Conservation (phyloP, 2,888 invertebrate species). For the Lepidonotus clava region DNA sequence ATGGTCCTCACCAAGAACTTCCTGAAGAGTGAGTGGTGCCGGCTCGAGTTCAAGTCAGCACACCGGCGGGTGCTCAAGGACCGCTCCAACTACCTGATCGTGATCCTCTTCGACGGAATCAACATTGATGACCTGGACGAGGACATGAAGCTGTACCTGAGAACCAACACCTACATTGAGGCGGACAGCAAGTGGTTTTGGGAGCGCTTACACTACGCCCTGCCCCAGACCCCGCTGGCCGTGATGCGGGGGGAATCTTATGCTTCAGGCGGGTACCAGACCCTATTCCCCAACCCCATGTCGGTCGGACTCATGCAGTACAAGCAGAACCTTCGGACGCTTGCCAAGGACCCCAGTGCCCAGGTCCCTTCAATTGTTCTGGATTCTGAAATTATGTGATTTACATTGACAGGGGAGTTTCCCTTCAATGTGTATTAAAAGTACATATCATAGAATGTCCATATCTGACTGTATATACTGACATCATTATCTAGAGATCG, state of each 20-base stretch:
- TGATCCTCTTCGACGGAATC: constrained; percentile 23
- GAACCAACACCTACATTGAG: constrained; percentile 44
- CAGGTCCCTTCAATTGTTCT: neutral
- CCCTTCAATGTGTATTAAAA: too few species aligned
- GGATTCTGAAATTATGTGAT: neutral
- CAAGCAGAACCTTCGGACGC: neutral
- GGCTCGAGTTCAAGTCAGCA: constrained; percentile 37
- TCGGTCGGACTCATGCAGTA: neutral
- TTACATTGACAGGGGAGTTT: too few species aligned
- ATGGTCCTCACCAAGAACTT: constrained; percentile 45
- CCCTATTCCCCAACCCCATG: neutral
- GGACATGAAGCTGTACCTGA: constrained; percentile 45
- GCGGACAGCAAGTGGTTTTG: constrained; percentile 24
- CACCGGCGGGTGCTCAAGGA: constrained; percentile 20
- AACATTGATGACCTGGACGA: constrained; percentile 35
- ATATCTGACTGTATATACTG: too few species aligned
- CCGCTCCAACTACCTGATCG: constrained; percentile 42
- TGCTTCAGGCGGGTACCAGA: neutral
- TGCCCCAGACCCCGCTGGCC: constrained; percentile 23
- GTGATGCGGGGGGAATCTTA: neutral
- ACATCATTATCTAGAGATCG: too few species aligned
- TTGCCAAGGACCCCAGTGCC: neutral
- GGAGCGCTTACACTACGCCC: constrained; percentile 7
- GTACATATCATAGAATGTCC: too few species aligned
- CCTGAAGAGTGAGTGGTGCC: constrained; percentile 50